phyloP scores from a whole-genome alignment of 2,797 vertebrate genomes.

The Nasua narica region DNA sequence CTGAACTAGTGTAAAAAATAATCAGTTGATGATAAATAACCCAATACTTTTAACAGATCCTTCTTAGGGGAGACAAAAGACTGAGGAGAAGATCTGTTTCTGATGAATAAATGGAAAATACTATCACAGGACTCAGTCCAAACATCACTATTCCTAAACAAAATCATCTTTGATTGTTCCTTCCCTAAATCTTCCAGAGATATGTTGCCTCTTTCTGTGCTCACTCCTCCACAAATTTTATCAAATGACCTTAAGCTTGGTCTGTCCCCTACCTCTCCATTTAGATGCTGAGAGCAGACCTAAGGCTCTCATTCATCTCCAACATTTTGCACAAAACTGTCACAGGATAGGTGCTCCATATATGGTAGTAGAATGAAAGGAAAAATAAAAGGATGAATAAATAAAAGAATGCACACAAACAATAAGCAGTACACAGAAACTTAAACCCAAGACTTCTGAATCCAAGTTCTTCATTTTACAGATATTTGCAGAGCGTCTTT shows the following conservation, averaged over 20 bases:
- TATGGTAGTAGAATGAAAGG: background rate
- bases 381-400: background rate
- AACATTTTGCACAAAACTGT: background rate
- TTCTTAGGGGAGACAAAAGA: background rate
- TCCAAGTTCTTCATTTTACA: background rate
- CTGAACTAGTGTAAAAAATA: background rate
- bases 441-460: background rate
- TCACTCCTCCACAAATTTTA: background rate
- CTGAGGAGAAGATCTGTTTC: background rate
- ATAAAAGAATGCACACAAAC: background rate
- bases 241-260: background rate
- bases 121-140: background rate
- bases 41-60: background rate
- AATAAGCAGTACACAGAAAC: background rate
- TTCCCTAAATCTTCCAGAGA: background rate
- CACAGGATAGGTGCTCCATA: background rate
- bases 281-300: background rate
- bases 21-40: background rate
- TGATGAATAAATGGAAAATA: background rate
- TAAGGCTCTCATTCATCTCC: background rate
- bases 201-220: background rate
- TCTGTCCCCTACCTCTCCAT: accelerated
- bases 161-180: background rate
- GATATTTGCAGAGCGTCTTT: background rate
- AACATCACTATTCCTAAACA: background rate